These are phyloP conservation scores for Sinentomon sp. DNA, from an alignment of 2,888 invertebrate genomes.

Conservation along the genomic window DNA sequence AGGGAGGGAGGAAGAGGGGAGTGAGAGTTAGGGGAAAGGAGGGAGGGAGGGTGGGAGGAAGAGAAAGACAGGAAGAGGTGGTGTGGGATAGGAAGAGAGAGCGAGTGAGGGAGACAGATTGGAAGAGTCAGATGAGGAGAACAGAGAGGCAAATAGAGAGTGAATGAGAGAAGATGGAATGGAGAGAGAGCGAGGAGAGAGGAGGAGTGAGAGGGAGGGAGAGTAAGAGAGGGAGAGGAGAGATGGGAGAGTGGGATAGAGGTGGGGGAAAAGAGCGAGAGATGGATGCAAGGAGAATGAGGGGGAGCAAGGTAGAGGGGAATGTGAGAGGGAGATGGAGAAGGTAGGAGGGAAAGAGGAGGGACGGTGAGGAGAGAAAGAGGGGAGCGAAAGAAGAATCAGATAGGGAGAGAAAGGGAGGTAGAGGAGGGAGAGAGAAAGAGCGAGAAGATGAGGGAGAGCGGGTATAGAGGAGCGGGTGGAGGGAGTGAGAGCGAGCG, in stretches of 20 bases:
- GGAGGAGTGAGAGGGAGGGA: constrained; percentile 1
- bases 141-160: constrained; percentile 6
- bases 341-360: constrained; percentile 1
- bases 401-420: constrained; percentile 11
- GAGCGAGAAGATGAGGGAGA: constrained; percentile 10
- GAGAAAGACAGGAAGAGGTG: too few species aligned
- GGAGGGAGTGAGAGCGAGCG: constrained; percentile 7
- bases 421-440: too few species aligned
- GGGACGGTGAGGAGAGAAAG: constrained; percentile 8
- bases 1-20: constrained; percentile 7
- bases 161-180: constrained; percentile 5
- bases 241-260: constrained; percentile 6
- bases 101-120: too few species aligned
- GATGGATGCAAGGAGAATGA: constrained; percentile 4
- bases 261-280: constrained; percentile 7
- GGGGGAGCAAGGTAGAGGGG: not conserved
- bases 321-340: not conserved
- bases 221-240: constrained; percentile 3
- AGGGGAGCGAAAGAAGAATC: constrained; percentile 10
- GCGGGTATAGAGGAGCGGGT: constrained; percentile 5
- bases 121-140: constrained; percentile 1
- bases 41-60: constrained; percentile 4
- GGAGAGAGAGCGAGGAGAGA: constrained; percentile 5
- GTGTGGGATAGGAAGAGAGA: too few species aligned
- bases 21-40: constrained; percentile 6